Conservation (phyloP, 2,113 vertebrate species). For the Heloderma charlesbogerti region DNA sequence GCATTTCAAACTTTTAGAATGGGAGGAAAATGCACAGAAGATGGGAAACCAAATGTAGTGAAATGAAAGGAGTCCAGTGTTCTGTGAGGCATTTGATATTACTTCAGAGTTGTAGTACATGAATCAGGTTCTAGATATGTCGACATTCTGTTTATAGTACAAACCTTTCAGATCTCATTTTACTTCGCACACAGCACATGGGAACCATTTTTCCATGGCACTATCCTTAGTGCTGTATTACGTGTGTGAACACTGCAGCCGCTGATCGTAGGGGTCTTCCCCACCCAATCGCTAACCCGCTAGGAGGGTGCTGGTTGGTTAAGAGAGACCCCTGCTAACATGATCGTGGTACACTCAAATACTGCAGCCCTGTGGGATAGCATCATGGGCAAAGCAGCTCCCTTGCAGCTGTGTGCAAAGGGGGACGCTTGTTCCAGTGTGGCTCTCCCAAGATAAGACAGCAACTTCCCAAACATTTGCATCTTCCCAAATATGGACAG, state of each 20-base stretch:
- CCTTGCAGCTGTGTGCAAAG: neutral
- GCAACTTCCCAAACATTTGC: neutral
- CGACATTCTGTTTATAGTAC: neutral
- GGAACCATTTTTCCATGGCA: neutral
- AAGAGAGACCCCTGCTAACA: neutral
- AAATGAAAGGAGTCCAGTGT: constrained; percentile 1
- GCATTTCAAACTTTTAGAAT: no score
- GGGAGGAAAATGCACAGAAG: no score
- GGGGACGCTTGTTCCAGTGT: neutral
- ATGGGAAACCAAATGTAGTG: neutral
- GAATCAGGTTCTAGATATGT: neutral
- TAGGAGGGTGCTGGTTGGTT: neutral
- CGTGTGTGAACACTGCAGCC: neutral
- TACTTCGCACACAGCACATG: neutral
- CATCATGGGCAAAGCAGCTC: neutral
- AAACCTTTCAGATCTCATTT: neutral
- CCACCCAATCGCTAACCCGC: neutral
- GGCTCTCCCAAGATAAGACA: neutral
- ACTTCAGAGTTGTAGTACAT: constrained; percentile 1
- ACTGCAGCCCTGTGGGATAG: neutral
- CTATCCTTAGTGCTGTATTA: neutral
- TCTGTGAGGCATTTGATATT: constrained; percentile 18
- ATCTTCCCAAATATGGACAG: neutral
- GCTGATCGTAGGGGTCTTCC: neutral
- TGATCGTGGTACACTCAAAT: neutral